Percentiles rank a stretch among this genome's conserved stretches.
Conservation (phyloP, 2,797 vertebrate species). For the Crax fasciolata region DNA sequence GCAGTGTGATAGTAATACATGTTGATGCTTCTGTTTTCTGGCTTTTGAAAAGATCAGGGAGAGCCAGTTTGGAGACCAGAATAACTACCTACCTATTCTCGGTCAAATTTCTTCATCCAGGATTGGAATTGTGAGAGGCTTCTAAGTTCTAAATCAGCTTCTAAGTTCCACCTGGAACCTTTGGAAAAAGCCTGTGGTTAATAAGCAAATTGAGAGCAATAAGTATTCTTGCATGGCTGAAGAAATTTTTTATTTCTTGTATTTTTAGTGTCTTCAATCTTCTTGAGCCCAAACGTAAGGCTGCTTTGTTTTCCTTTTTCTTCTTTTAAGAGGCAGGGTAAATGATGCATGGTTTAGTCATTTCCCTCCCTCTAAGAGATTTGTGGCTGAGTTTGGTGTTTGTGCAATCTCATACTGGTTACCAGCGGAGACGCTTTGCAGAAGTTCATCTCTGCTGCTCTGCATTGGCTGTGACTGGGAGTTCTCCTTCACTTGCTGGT, state of each 20-base stretch:
- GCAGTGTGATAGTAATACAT: neutral
- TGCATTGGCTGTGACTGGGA: accelerated
- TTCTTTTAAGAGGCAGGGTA: neutral
- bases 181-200: neutral
- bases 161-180: neutral
- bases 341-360: neutral
- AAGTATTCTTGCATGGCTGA: neutral
- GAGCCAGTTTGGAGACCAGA: neutral
- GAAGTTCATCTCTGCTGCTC: neutral
- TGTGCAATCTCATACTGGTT: neutral
- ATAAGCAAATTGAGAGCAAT: neutral
- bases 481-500: neutral
- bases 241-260: neutral
- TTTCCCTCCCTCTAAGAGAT: neutral
- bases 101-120: neutral
- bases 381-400: neutral
- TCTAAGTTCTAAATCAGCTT: neutral
- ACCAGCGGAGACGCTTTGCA: neutral
- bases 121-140: neutral
- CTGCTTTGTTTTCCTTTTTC: neutral
- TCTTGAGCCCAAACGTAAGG: neutral
- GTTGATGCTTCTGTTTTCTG: neutral
- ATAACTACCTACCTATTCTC: neutral
- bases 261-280: neutral
- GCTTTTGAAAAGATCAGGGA: neutral